phyloP scores from a whole-genome alignment of 2,888 invertebrate species.

The Actias luna region DNA sequence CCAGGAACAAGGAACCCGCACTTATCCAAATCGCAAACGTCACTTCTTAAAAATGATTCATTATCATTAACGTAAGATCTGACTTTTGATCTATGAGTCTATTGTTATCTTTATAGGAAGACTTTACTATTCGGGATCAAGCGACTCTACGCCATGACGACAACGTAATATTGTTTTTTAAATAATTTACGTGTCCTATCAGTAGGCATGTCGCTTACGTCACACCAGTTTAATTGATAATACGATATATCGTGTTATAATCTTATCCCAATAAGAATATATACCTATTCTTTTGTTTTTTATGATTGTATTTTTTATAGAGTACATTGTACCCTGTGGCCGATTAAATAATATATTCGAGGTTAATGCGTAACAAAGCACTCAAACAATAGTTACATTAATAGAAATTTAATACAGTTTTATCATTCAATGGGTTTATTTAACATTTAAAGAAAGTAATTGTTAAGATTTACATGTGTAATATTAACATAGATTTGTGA shows the following conservation, averaged over 20 bases:
- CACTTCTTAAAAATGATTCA: neutral
- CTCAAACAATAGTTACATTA: conserved; percentile 7
- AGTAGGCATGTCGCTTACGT: conserved; percentile 29
- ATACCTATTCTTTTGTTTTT: conserved; percentile 10
- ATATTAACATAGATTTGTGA: too few relatives aligned
- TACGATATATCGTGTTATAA: neutral
- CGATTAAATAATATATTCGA: conserved; percentile 19
- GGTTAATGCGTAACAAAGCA: conserved; percentile 12
- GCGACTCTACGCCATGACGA: conserved; percentile 1
- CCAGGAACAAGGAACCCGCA: conserved; percentile 9
- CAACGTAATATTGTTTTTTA: neutral
- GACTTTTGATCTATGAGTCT: conserved; percentile 12
- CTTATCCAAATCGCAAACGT: conserved; percentile 5
- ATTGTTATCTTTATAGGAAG: conserved; percentile 14
- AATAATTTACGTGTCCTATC: conserved; percentile 7
- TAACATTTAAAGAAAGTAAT: too few relatives aligned
- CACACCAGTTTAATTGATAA: conserved; percentile 22
- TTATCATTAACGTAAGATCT: conserved; percentile 9
- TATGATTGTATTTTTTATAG: neutral
- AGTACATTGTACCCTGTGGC: conserved; percentile 24
- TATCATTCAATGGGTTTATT: neutral
- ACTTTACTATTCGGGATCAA: neutral
- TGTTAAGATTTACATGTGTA: too few relatives aligned
- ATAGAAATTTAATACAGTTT: neutral
- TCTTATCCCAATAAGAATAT: conserved; percentile 10